Base-by-base conservation (phyloP, 2,888 invertebrate genomes). In the Junonia oenone region DNA sequence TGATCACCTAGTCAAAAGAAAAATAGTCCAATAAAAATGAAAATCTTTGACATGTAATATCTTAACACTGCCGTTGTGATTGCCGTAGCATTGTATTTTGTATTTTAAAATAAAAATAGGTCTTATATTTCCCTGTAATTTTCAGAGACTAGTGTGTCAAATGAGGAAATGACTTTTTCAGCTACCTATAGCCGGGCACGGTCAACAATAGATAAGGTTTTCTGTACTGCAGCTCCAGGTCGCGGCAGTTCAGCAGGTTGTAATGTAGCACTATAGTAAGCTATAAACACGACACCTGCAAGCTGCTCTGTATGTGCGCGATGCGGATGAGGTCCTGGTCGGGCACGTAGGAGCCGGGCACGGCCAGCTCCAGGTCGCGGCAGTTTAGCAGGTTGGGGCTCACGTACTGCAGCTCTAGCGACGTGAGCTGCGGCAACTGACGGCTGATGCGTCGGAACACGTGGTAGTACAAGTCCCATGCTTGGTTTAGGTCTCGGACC, bases 391-490 rank as follows among this genome's bases (percentile, higher is more conserved):
- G 88, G 65, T 97, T 96, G 11, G 98, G 98, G 56, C 98, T 98
- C 6, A 99, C 99, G 81, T 99, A 99, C 75, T 99, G 98, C 68
- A 98, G 89, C 83, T 98, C 98, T 40, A 98, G 88, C 1, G 96
- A 96, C 4, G 97, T 97, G 37, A 98, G 85, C 76, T 97, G 96
- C 2, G 98, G 97, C 64, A 99, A 89, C 81, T 99, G 99, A 15
- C 98, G 94, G 15, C 98, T 97, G 76, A 99, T 99, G 67, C 98
- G 94, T 26, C 99, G 93, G 88, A 99, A 99, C 51, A 99, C 99
- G 78, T 98, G 97, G 87, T 99, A 99, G 87, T 99, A 99, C 33
- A 99, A 92, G 78, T 99, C 99, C 99, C 99, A 99, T 2, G 99
- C 99, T 77, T 98, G 98, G 78, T 98, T 98, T 63, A 99, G 84